These are phyloP conservation scores for Trematomus bernacchii DNA, from an alignment of 2,797 vertebrate genomes.

Conservation along the genomic window DNA sequence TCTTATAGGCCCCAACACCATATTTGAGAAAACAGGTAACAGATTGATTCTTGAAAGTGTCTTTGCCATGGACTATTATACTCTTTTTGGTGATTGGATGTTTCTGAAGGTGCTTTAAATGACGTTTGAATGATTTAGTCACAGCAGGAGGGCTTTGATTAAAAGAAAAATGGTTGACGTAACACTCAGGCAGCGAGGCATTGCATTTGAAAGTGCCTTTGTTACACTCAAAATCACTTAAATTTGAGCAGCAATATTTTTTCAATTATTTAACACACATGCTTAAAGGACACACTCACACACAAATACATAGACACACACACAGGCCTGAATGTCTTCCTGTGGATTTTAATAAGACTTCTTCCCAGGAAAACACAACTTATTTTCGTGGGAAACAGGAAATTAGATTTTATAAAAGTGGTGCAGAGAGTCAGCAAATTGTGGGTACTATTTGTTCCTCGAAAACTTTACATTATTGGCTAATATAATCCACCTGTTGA, in stretches of 20 bases:
- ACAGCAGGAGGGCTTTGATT: conserved; percentile 35
- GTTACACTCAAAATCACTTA: conserved; percentile 19
- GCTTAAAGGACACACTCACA: neutral
- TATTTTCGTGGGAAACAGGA: conserved; percentile 46
- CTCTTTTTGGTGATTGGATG: conserved; percentile 22
- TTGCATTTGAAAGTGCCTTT: conserved; percentile 11
- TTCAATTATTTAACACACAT: neutral
- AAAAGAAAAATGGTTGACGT: conserved; percentile 5
- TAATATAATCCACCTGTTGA: conserved; percentile 9
- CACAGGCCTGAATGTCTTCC: conserved; percentile 30
- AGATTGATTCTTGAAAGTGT: conserved; percentile 11
- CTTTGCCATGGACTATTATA: conserved; percentile 20
- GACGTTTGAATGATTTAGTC: conserved; percentile 36
- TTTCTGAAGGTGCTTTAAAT: conserved; percentile 7
- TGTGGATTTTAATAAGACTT: conserved; percentile 15
- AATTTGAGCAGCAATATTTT: conserved; percentile 23
- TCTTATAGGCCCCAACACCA: neutral
- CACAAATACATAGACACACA: neutral
- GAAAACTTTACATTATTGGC: neutral
- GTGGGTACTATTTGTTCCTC: neutral
- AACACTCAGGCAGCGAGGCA: neutral
- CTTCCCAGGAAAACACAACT: conserved; percentile 19
- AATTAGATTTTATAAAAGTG: conserved; percentile 46
- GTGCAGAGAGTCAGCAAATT: conserved; percentile 35
- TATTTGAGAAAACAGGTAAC: conserved; percentile 3